Percentiles rank a stretch among this genome's conserved stretches.
phyloP scores from a whole-genome alignment of 2,888 invertebrate species.

The Tetheella fluctuosa region DNA sequence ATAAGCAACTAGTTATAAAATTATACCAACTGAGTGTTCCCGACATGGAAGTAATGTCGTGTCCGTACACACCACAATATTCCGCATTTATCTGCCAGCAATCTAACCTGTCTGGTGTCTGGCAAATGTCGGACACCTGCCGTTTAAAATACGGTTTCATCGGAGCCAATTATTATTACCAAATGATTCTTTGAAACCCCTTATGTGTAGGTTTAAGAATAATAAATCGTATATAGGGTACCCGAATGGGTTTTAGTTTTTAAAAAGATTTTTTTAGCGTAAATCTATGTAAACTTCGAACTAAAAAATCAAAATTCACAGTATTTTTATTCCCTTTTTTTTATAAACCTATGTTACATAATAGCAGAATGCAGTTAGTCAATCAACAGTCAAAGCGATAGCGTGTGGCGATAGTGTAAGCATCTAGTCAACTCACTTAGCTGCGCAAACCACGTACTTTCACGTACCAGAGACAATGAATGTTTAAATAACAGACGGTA shows the following conservation, averaged over 20 bases:
- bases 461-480: constrained; percentile 12
- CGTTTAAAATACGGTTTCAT: neutral
- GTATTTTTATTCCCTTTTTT: no score
- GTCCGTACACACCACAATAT: neutral
- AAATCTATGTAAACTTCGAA: no score
- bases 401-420: neutral
- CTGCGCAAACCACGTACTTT: neutral
- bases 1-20: neutral
- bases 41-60: neutral
- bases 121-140: constrained; percentile 4
- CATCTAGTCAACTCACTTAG: constrained; percentile 8
- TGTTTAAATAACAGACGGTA: neutral
- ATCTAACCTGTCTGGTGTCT: neutral
- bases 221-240: no score
- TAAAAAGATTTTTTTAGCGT: no score
- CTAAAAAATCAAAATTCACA: no score
- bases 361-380: neutral
- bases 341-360: neutral
- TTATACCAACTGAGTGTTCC: neutral
- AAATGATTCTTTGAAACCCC: neutral
- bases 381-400: neutral
- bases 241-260: no score
- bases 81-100: constrained; percentile 3
- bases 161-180: neutral
- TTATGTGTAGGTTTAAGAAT: neutral